A percentile compares a stretch with the other conserved stretches of the same genome.
Evolutionary conservation across 1,140 invertebrate species (phyloP).

Genomic region (Heliconius melpomene): DNA sequence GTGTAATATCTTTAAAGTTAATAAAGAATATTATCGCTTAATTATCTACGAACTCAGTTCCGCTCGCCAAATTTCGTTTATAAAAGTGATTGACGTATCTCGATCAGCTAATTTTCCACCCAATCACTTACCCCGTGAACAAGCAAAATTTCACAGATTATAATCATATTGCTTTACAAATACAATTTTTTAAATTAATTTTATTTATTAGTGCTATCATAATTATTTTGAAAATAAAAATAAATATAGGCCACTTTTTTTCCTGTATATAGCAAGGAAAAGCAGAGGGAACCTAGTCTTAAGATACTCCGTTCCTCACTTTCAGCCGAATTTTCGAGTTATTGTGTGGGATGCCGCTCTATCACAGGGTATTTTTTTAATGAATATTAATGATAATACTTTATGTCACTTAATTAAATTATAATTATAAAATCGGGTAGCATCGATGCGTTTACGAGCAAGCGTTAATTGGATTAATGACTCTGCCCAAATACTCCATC

Average conservation of each 20-base stretch:
- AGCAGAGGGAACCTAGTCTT: too few species aligned
- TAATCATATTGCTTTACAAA: neutral
- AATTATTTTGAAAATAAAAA: neutral
- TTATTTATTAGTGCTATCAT: neutral
- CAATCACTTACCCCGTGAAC: slow-evolving; percentile 65
- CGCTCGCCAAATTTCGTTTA: slow-evolving; percentile 46
- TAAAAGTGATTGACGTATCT: slow-evolving; percentile 55
- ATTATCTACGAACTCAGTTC: slow-evolving; percentile 38
- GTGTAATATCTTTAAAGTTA: slow-evolving; percentile 9
- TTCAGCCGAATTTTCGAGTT: too few species aligned
- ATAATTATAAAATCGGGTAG: slow-evolving; percentile 49
- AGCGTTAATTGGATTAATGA: slow-evolving; percentile 60
- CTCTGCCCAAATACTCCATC: slow-evolving; percentile 48
- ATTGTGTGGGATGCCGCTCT: too few species aligned
- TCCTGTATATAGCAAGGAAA: too few species aligned
- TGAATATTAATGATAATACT: slow-evolving; percentile 49
- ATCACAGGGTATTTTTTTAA: slow-evolving; percentile 29
- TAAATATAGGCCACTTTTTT: too few species aligned
- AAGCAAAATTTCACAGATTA: slow-evolving; percentile 43
- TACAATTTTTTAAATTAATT: neutral
- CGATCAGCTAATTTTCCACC: slow-evolving; percentile 60
- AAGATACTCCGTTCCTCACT: too few species aligned
- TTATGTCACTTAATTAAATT: slow-evolving; percentile 60
- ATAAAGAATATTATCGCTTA: slow-evolving; percentile 32
- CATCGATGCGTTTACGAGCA: slow-evolving; percentile 57